Base-by-base conservation (phyloP, 2,113 vertebrate genomes). In the Tetrax tetrax region DNA sequence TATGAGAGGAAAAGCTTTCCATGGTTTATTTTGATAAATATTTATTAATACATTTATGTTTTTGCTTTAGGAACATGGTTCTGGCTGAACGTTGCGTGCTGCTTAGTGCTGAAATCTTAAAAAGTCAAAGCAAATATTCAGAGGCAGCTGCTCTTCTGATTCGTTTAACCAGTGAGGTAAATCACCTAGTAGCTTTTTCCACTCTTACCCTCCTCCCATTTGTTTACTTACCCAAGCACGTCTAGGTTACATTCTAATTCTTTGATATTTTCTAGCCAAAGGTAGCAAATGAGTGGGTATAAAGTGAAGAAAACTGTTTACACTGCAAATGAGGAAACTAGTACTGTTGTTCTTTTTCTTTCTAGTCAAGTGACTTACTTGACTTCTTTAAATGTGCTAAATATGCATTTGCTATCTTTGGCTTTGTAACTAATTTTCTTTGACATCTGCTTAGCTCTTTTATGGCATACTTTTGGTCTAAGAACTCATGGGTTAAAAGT, bases 111-210 rank as follows among this genome's bases (percentile, higher is more conserved):
- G 99, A 99, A 96, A 98, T 99, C 65, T 98, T 99, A 81, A 99
- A 99, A 98, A 99, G 99, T 97, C 99, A 99, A 97, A 97, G 96
- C 84, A 99, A 99, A 96, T 99, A 99, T 70, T 99, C 99, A 9
- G 99, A 99, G 27, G 99, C 99, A 81, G 99, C 99, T 60, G 98
- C 99, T 86, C 99, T 99, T 47, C 98, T 99, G 76, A 99, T 99
- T 93, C 99, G 99, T 95, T 98, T 99, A 98, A 99, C 99, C 71
- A 99, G 99, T 82, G 99, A 99, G 99, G 99, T 99, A 98, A 97
- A 97, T 61, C 54, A 45, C 47, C n/a, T 54, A 4, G 12, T 57
- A 54, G 25, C 38, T 89, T 86, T 77, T 87, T 84, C 47, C 11
- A 7, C 12, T 89, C 31, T 38, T 94, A 12, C 33, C 23, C 3